These are phyloP conservation scores for Chroicocephalus ridibundus DNA, from an alignment of 2,113 vertebrate species.

Conservation along the genomic window DNA sequence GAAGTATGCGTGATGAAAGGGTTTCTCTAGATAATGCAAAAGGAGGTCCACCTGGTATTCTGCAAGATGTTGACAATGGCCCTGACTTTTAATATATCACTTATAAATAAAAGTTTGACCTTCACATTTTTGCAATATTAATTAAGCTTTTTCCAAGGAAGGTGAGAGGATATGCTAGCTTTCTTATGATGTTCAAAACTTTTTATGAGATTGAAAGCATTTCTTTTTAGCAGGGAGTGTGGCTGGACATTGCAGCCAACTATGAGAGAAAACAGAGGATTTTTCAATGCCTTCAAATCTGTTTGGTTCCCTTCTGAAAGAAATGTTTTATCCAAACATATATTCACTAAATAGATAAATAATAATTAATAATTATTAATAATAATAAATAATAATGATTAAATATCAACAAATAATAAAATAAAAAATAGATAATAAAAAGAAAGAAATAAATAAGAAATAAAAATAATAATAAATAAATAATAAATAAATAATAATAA, in stretches of 20 bases:
- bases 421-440: too few relatives aligned
- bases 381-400: too few relatives aligned
- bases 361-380: too few relatives aligned
- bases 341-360: background rate
- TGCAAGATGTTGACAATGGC: background rate
- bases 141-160: conserved; percentile 25
- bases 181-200: background rate
- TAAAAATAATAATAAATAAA: too few relatives aligned
- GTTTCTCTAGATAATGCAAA: background rate
- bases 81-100: conserved; percentile 22
- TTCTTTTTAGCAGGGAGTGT: background rate
- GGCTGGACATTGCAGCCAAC: background rate
- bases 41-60: background rate
- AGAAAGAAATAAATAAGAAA: too few relatives aligned
- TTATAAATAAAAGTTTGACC: conserved; percentile 49
- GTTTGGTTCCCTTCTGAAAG: background rate
- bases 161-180: background rate
- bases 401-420: too few relatives aligned
- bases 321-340: background rate
- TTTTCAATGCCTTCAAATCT: background rate
- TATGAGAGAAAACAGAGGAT: background rate
- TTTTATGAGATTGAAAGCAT: background rate
- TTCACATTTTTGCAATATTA: conserved; percentile 20
- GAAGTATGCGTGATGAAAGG: background rate
- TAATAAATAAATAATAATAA: too few relatives aligned